phyloP scores from a whole-genome alignment of 2,113 vertebrate species.

The Acanthisitta chloris region DNA sequence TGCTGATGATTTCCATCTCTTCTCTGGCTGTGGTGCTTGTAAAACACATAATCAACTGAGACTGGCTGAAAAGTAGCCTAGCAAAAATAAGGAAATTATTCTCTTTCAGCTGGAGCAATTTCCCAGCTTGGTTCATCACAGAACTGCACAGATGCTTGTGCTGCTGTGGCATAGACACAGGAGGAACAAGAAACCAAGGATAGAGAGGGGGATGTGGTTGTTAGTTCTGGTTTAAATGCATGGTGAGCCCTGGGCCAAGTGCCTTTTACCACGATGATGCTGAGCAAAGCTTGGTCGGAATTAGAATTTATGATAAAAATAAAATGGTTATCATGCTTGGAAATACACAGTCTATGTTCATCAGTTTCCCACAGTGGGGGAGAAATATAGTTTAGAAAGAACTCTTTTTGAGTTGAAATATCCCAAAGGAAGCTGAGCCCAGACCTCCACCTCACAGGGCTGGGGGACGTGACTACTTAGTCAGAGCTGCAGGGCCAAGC shows the following conservation, averaged over 20 bases:
- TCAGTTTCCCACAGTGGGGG: background rate
- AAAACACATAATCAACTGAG: fast-evolving
- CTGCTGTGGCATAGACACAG: background rate
- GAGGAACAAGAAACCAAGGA: background rate
- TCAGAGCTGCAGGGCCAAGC: background rate
- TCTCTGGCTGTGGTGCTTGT: background rate
- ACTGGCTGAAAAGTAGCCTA: background rate
- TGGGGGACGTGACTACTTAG: fast-evolving
- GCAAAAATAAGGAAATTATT: background rate
- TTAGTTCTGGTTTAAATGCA: background rate
- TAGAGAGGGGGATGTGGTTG: background rate
- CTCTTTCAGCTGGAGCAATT: background rate
- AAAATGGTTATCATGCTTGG: background rate
- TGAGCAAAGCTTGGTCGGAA: background rate
- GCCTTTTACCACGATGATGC: background rate
- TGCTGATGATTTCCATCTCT: background rate
- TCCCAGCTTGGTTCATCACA: background rate
- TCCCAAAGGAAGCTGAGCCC: background rate
- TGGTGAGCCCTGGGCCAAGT: background rate
- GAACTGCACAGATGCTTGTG: background rate
- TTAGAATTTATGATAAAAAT: background rate
- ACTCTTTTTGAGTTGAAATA: background rate
- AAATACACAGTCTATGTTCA: background rate
- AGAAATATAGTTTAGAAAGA: background rate
- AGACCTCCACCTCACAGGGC: background rate